phyloP scores from a whole-genome alignment of 1,140 invertebrate genomes.

The Pogonomyrmex barbatus region DNA sequence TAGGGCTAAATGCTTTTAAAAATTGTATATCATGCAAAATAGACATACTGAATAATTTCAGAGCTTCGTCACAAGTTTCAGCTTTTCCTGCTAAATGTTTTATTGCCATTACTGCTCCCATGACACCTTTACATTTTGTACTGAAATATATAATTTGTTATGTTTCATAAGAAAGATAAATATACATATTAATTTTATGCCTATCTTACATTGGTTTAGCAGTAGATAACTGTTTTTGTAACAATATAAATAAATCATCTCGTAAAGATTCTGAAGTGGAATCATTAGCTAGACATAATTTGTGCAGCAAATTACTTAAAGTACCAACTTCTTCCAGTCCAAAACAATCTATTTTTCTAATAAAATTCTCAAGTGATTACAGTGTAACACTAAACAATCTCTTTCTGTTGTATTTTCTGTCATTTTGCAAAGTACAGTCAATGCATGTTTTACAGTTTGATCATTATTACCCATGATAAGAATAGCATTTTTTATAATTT shows the following conservation, averaged over 20 bases:
- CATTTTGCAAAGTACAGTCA: conserved; percentile 81
- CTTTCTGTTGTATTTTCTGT: conserved; percentile 75
- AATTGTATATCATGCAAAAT: conserved; percentile 19
- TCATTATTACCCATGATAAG: conserved; percentile 82
- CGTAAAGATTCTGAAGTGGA: conserved; percentile 85
- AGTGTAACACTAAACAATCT: conserved; percentile 82
- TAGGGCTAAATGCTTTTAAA: background rate
- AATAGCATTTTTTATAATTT: conserved; percentile 81
- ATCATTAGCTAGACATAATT: conserved; percentile 85
- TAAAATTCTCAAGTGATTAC: conserved; percentile 84
- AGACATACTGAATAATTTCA: conserved; percentile 79
- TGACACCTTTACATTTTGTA: conserved; percentile 84
- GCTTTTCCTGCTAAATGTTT: conserved; percentile 82
- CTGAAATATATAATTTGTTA: conserved; percentile 73
- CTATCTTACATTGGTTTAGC: conserved; percentile 82
- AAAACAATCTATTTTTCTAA: conserved; percentile 87
- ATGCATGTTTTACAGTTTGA: conserved; percentile 80
- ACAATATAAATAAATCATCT: conserved; percentile 88
- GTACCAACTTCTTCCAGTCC: conserved; percentile 87
- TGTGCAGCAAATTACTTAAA: conserved; percentile 86
- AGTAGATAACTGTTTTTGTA: conserved; percentile 88
- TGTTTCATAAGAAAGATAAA: conserved; percentile 75
- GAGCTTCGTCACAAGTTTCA: conserved; percentile 76
- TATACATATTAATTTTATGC: conserved; percentile 46
- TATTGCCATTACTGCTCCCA: conserved; percentile 85